Base-by-base conservation (phyloP, 1,140 invertebrate genomes). In the Macrotrachela quadricornifera region DNA sequence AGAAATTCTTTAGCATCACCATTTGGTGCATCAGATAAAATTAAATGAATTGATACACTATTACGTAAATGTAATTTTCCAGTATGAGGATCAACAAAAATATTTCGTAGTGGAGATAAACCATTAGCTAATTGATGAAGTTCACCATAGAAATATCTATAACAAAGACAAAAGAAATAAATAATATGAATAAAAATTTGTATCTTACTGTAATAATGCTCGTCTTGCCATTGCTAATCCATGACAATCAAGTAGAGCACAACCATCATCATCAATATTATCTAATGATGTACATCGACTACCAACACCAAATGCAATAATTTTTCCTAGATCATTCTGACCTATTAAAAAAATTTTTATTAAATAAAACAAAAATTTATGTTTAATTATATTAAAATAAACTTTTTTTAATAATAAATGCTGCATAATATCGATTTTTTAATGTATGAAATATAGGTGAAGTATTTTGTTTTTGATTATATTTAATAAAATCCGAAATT, bases 251-350 rank as follows among this genome's bases (percentile, higher is more conserved):
- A 62, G 58, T 11, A 64, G 14, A 18, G 53, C 43, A n/a, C 60
- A 39, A 10, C 62, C 63, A 53, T 62, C 39, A 15, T 46, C 36
- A n/a, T 18, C 55, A 4, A 62, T 30, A 38, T 55, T 53, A 11
- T 58, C 47, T 11, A 53, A 43, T n/a, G 56, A 50, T 21, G 61
- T n/a, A 54, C 57, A 59, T 6, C 56, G 49, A 37, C 57, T 58
- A 10, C 63, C 62, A 6, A 61, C 61, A 13, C 57, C 62, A 37
- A 65, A 30, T 9, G 63, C 60, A 44, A 64, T 61, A 14, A 64
- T 55, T 49, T 61, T 57, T 6, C 55, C 57, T 17, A 55, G 39
- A 37, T 54, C 38, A 42, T 10, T 50, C 0, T 43, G 17, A 47
- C 38, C 56, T 57, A 41, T 14, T 6, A 2, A 10, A n/a, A 30